Evolutionary conservation across 2,113 vertebrate species (phyloP).

Genomic region (Festucalex cinctus): DNA sequence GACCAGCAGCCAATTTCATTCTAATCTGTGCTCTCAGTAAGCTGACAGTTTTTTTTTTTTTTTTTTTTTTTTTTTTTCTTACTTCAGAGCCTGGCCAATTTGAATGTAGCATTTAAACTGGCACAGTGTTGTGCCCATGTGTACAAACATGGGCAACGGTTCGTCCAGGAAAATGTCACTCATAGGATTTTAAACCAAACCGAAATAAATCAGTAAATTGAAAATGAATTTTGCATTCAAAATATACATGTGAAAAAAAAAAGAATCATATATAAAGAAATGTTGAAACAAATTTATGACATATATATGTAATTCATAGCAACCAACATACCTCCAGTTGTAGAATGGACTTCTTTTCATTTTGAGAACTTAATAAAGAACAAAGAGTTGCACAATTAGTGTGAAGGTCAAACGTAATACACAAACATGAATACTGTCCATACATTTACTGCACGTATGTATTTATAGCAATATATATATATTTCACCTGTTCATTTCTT

Average conservation of each 20-base stretch:
- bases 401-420: slow-evolving; percentile 25
- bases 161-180: slow-evolving; percentile 5
- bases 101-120: slow-evolving; percentile 24
- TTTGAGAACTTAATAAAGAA: slow-evolving; percentile 73
- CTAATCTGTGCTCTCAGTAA: slow-evolving; percentile 55
- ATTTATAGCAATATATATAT: not conserved
- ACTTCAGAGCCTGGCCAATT: slow-evolving; percentile 50
- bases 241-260: slow-evolving; percentile 32
- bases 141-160: not conserved
- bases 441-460: too few relatives aligned
- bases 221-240: slow-evolving; percentile 22
- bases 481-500: slow-evolving; percentile 6
- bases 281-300: slow-evolving; percentile 47
- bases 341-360: slow-evolving; percentile 72
- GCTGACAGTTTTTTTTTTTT: slow-evolving; percentile 32
- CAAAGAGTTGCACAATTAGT: slow-evolving; percentile 54
- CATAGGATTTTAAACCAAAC: not conserved
- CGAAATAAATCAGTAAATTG: too few relatives aligned
- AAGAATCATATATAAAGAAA: slow-evolving; percentile 35
- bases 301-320: slow-evolving; percentile 40
- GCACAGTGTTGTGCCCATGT: not conserved
- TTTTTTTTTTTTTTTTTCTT: slow-evolving; percentile 26
- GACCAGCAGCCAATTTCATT: slow-evolving; percentile 57
- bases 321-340: slow-evolving; percentile 72
- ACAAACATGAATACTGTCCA: not conserved